Percentiles rank a stretch among this genome's conserved stretches.
Evolutionary conservation across 2,113 vertebrate species (phyloP).

Genomic region (Antechinus stuartii): DNA sequence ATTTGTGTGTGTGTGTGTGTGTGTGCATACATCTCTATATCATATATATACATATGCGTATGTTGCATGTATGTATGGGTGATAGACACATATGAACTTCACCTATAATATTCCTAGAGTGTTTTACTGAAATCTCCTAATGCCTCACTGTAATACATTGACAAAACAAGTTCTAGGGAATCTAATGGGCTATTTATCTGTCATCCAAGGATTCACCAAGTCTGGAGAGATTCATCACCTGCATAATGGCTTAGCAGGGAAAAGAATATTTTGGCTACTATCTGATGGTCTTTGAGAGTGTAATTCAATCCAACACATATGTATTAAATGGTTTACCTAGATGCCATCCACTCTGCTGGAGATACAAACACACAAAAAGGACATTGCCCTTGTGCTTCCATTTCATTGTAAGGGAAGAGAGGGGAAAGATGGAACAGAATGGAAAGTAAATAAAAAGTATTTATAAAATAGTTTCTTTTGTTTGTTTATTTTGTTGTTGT

Average conservation of each 20-base stretch:
- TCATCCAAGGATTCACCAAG: not conserved
- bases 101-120: not conserved
- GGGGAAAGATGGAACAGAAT: fast-evolving
- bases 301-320: not conserved
- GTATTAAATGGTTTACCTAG: not conserved
- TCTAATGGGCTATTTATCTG: not conserved
- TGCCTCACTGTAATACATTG: not conserved
- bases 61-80: not conserved
- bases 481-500: no score
- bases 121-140: not conserved
- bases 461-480: not conserved
- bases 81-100: not conserved
- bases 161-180: not conserved
- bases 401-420: not conserved
- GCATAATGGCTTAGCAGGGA: not conserved
- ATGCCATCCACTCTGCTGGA: not conserved
- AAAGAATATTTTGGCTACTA: not conserved
- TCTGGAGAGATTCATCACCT: not conserved
- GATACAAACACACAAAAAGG: not conserved
- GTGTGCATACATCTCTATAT: not conserved
- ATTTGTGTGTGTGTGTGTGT: not conserved
- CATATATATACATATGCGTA: not conserved
- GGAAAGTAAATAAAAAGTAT: not conserved
- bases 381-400: not conserved
- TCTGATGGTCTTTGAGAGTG: not conserved